Conservation (phyloP, 2,888 invertebrate genomes). For the Dryococelus australis region DNA sequence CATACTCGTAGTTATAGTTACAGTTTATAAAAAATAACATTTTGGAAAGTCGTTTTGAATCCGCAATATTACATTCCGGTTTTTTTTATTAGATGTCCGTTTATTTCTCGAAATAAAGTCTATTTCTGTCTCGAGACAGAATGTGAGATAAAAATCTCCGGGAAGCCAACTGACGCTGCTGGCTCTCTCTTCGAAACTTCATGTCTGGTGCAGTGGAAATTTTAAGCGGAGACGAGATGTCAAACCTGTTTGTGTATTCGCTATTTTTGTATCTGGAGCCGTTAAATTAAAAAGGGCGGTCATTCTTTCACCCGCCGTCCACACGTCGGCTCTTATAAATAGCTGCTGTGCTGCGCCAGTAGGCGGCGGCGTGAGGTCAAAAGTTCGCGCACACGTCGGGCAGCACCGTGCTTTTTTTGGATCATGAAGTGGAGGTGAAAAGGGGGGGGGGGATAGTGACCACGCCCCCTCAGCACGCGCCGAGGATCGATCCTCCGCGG, state of each 20-base stretch:
- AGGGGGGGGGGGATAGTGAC: not conserved
- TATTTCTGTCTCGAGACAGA: too few species aligned
- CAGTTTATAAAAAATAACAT: too few species aligned
- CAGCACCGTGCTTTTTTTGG: not conserved
- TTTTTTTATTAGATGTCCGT: too few species aligned
- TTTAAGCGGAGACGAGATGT: not conserved
- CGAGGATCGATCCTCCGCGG: not conserved
- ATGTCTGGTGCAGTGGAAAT: too few species aligned
- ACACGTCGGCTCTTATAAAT: not conserved
- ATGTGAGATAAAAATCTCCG: too few species aligned
- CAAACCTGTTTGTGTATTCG: not conserved
- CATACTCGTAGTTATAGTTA: too few species aligned
- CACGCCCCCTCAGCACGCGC: constrained; percentile 8
- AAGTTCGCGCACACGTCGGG: not conserved
- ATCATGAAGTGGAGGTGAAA: not conserved
- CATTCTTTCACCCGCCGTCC: not conserved
- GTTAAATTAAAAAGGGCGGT: not conserved
- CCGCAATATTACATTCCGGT: too few species aligned
- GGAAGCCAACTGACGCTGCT: too few species aligned
- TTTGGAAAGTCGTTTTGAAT: too few species aligned
- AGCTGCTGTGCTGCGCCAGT: not conserved
- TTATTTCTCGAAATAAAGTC: too few species aligned
- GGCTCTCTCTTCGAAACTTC: too few species aligned
- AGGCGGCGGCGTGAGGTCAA: not conserved
- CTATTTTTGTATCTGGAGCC: not conserved